Evolutionary conservation across 2,113 vertebrate species (phyloP).

Genomic region (Eretmochelys imbricata): DNA sequence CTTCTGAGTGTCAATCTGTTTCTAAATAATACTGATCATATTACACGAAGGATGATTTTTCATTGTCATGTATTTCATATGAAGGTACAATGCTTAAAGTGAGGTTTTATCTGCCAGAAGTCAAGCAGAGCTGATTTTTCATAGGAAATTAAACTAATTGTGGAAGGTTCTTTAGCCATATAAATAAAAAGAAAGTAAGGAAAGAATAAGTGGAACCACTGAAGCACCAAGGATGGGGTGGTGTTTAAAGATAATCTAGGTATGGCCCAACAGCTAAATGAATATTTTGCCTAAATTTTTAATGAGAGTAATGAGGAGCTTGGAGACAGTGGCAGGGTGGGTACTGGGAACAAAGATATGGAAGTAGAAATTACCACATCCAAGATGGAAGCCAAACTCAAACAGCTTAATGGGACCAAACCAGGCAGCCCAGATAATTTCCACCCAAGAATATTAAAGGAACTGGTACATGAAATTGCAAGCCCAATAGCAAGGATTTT

Average conservation of each 20-base stretch:
- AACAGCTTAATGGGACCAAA: background rate
- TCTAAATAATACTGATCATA: slow-evolving; percentile 18
- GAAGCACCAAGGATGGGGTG: background rate
- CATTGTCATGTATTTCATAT: slow-evolving; percentile 24
- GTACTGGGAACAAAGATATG: background rate
- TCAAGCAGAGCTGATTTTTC: background rate
- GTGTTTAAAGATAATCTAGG: background rate
- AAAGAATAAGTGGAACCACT: background rate
- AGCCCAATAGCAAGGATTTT: background rate
- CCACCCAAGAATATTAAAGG: background rate
- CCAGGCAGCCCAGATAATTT: background rate
- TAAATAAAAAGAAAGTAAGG: background rate
- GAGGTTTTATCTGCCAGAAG: background rate
- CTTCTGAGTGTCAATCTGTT: slow-evolving; percentile 43
- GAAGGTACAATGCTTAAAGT: slow-evolving; percentile 31
- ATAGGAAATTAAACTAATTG: background rate
- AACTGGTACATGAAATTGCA: background rate
- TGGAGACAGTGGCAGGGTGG: background rate
- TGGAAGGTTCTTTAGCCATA: background rate
- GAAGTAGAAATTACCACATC: background rate
- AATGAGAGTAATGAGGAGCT: background rate
- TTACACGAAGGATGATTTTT: slow-evolving; percentile 48
- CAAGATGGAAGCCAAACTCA: background rate
- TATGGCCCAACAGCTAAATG: background rate
- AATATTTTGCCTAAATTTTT: background rate